Base-by-base conservation (phyloP, 2,888 invertebrate genomes). In the Synergus japonicus region DNA sequence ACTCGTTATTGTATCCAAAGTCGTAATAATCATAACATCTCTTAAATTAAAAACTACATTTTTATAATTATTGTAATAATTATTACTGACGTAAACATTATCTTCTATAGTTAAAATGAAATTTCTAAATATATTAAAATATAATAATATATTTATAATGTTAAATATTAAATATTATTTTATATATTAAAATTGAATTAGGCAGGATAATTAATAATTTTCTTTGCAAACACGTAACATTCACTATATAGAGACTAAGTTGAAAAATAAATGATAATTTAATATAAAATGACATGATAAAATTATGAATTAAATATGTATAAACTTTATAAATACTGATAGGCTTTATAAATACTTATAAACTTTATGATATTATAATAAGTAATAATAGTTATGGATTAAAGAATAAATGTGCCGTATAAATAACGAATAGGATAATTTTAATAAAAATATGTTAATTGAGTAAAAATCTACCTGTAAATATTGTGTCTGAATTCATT, bases 1-100 rank as follows among this genome's bases (percentile, higher is more conserved):
- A 84, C 97, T 97, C 0, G 97, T 97, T 86, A 96, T 95, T 0
- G 97, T 97, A 88, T 97, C 97, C 89, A 97, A 90, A 0, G 96
- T 94, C 0, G 97, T 96, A 4, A 97, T 96, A 66, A 97, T 96
- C 92, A 96, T 93, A 0, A 96, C 95, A 89, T 97, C 97, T 81
- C 91, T 91, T 63, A 1, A 79, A 81, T 78, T 41, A 15, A 73
- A 76, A 63, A 63, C 44, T 43, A 13, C 9, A 64, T 43, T 46
- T 46, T 10, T 7, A 54, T 8, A n/a, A n/a, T 29, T 2, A 29
- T 29, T 29, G 29, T 29, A 29, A 29, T 2, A 29, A 29, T 15
- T 15, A 15, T 49, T 0, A 46, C 22, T 46, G 12, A 46, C 13
- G 15, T 7, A 3, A 15, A n/a, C 15, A n/a, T 49, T 49, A 54